Percentiles rank a stretch among this genome's conserved stretches.
phyloP scores from a whole-genome alignment of 1,140 invertebrate genomes.

The Archegozetes longisetosus region DNA sequence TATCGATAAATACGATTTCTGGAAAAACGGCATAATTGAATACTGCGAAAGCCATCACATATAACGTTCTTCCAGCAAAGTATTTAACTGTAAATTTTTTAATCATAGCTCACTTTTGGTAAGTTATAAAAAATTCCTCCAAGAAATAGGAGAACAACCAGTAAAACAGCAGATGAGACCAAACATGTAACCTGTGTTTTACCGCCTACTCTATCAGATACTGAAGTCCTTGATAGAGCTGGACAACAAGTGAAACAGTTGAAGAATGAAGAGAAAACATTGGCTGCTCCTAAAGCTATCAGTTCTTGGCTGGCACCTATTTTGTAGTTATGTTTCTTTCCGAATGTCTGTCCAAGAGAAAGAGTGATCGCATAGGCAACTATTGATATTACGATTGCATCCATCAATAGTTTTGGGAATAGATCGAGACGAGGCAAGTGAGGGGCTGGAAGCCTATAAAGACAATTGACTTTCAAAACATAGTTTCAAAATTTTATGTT shows the following conservation, averaged over 20 bases:
- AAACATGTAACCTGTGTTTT: conserved; percentile 30
- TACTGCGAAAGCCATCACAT: no score
- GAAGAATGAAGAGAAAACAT: conserved; percentile 35
- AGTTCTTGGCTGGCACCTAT: conserved; percentile 41
- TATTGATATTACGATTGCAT: conserved; percentile 34
- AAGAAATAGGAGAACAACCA: conserved; percentile 35
- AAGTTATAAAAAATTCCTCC: conserved; percentile 30
- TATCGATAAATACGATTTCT: no score
- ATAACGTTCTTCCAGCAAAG: not conserved
- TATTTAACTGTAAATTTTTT: not conserved
- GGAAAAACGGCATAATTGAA: no score
- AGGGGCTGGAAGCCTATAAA: conserved; percentile 28
- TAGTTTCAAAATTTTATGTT: no score
- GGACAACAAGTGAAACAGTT: conserved; percentile 36
- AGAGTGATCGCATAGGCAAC: conserved; percentile 39
- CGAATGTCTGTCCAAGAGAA: conserved; percentile 40
- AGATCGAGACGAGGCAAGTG: conserved; percentile 26
- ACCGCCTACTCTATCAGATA: conserved; percentile 6
- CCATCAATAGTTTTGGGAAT: conserved; percentile 23
- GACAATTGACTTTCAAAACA: no score
- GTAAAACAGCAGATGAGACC: conserved; percentile 31
- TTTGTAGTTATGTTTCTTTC: conserved; percentile 38
- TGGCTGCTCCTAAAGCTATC: conserved; percentile 36
- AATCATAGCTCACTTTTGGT: conserved; percentile 31
- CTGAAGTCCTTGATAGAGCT: conserved; percentile 34